Percentiles rank a stretch among this genome's conserved stretches.
Conservation (phyloP, 2,888 invertebrate genomes). For the Cephus pygmeus region DNA sequence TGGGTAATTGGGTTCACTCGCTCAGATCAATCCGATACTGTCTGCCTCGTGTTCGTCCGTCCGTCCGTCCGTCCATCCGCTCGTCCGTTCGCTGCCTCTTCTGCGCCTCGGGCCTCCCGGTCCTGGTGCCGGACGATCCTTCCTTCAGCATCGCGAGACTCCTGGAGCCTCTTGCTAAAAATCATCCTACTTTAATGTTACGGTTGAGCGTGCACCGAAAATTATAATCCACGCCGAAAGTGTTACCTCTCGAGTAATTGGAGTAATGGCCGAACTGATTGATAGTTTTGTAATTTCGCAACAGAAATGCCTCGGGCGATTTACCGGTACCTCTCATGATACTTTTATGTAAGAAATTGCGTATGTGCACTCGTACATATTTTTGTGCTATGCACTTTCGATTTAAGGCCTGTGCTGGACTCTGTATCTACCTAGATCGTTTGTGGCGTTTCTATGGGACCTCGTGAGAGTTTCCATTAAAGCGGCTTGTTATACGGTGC, state of each 20-base stretch:
- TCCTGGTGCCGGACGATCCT: neutral
- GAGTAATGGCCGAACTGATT: neutral
- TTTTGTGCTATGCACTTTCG: neutral
- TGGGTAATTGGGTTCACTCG: slow-evolving; percentile 66
- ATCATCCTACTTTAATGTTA: neutral
- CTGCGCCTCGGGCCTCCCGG: slow-evolving; percentile 2
- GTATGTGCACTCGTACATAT: neutral
- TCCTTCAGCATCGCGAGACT: neutral
- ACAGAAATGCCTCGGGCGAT: neutral
- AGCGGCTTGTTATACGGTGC: slow-evolving; percentile 58
- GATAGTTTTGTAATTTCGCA: neutral
- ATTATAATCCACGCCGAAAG: neutral
- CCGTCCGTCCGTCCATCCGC: slow-evolving; percentile 41
- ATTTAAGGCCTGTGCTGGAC: neutral
- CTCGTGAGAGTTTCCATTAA: slow-evolving; percentile 36
- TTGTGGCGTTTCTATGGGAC: neutral
- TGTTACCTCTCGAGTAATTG: neutral
- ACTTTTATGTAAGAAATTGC: neutral
- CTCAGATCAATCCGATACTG: slow-evolving; percentile 66
- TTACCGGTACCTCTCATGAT: neutral
- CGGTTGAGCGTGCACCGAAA: neutral
- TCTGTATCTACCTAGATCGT: neutral
- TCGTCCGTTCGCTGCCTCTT: slow-evolving; percentile 10
- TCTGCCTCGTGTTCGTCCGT: slow-evolving; percentile 62
- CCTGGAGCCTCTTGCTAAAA: neutral